Conservation (phyloP, 2,888 invertebrate genomes). For the Venustoraphidia nigricollis region DNA sequence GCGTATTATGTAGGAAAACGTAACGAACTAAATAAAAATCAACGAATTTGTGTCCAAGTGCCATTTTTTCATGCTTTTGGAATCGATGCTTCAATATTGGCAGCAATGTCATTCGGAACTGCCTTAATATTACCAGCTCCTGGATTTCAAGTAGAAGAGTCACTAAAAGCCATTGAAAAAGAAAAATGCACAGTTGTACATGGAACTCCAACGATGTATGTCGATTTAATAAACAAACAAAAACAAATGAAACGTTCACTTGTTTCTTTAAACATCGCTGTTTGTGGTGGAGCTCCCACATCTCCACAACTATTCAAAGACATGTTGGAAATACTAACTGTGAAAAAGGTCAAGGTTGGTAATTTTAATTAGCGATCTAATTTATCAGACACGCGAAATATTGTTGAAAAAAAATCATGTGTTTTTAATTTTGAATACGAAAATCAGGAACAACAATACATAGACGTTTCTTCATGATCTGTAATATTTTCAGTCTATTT, state of each 20-base stretch:
- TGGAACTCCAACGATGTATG: conserved; percentile 80
- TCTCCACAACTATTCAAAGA: conserved; percentile 41
- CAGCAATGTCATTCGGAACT: conserved; percentile 39
- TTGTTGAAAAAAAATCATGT: no score
- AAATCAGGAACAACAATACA: no score
- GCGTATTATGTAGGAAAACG: conserved; percentile 43
- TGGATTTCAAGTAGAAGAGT: conserved; percentile 42
- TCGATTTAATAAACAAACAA: conserved; percentile 48
- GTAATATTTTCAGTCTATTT: conserved; percentile 33
- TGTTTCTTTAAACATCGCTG: conserved; percentile 34
- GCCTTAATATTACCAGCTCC: conserved; percentile 44
- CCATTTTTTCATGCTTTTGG: conserved; percentile 78
- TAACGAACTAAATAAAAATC: conserved; percentile 27
- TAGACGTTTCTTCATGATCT: not conserved
- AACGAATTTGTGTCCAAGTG: conserved; percentile 45
- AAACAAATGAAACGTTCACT: conserved; percentile 29
- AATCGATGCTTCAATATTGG: conserved; percentile 42
- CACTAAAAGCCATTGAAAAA: conserved; percentile 43
- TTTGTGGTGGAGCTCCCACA: conserved; percentile 60
- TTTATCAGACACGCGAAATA: no score
- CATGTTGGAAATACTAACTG: conserved; percentile 29
- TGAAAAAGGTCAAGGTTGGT: conserved; percentile 33
- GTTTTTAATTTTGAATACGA: no score
- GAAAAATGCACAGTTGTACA: conserved; percentile 58
- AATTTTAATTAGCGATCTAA: not conserved